phyloP scores from a whole-genome alignment of 2,888 invertebrate species.

The Isoperla grammatica region DNA sequence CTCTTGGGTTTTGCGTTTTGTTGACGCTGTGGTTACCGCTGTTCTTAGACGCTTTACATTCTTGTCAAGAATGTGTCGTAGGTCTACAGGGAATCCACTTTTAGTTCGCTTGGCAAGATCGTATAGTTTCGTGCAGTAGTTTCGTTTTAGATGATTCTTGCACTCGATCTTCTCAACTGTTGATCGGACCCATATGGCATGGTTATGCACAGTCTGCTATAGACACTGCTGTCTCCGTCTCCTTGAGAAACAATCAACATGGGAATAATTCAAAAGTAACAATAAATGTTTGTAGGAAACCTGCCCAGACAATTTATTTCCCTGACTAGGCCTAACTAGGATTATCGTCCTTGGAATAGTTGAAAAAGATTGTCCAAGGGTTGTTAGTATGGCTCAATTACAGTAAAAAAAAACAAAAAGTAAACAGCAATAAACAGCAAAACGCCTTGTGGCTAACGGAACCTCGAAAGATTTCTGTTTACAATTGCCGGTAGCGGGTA shows the following conservation, averaged over 20 bases:
- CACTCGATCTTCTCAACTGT: conserved; percentile 14
- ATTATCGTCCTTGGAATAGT: no score
- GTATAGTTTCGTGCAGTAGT: not conserved
- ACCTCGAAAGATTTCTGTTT: no score
- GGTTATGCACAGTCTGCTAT: not conserved
- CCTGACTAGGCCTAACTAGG: no score
- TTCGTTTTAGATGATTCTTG: not conserved
- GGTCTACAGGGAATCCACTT: not conserved
- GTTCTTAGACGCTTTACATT: not conserved
- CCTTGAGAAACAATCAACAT: not conserved
- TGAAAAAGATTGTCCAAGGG: no score
- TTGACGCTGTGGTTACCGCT: not conserved
- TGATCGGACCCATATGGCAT: conserved; percentile 12
- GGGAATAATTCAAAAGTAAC: no score
- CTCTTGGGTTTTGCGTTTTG: not conserved
- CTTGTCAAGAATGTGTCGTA: not conserved
- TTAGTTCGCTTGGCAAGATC: not conserved
- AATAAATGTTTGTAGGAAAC: no score
- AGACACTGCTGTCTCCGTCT: conserved; percentile 18
- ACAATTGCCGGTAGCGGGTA: no score
- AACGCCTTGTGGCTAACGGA: no score
- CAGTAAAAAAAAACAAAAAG: no score
- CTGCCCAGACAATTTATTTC: no score
- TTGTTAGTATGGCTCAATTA: no score
- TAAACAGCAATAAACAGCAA: no score